These are phyloP conservation scores for Crypturellus undulatus DNA, from an alignment of 2,113 vertebrate species.

Conservation along the genomic window DNA sequence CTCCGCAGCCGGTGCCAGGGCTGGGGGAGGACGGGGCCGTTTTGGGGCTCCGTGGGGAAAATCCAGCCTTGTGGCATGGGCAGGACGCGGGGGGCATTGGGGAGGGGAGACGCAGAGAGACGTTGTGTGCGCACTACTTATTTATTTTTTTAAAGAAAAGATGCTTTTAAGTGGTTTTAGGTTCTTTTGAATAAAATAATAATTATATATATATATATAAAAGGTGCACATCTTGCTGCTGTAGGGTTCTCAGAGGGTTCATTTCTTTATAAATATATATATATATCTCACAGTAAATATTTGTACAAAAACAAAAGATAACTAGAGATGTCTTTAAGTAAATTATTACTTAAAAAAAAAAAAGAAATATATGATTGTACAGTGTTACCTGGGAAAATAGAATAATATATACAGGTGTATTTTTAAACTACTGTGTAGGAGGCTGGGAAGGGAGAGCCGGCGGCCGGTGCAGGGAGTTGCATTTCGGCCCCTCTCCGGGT, in stretches of 20 bases:
- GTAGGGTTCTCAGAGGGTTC: conserved; percentile 66
- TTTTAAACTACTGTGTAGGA: conserved; percentile 56
- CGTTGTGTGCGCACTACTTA: conserved; percentile 48
- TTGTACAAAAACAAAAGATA: conserved; percentile 67
- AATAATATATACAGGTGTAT: conserved; percentile 73
- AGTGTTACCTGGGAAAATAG: conserved; percentile 72
- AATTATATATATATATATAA: neutral
- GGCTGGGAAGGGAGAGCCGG: neutral
- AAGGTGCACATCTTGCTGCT: conserved; percentile 71
- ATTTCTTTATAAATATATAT: conserved; percentile 64
- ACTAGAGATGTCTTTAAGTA: conserved; percentile 73
- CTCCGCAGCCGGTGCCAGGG: rapidly evolving
- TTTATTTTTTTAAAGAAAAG: conserved; percentile 45
- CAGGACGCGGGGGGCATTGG: neutral
- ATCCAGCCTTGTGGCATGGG: neutral
- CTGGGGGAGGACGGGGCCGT: rapidly evolving
- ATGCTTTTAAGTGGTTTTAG: conserved; percentile 56
- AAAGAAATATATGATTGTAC: conserved; percentile 64
- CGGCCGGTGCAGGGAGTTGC: neutral
- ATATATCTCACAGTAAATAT: conserved; percentile 68
- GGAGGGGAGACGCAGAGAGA: neutral
- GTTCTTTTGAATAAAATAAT: conserved; percentile 66
- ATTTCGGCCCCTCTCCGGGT: neutral
- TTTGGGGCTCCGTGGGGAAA: neutral
- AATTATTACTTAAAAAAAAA: conserved; percentile 75